Base-by-base conservation (phyloP, 2,113 vertebrate genomes). In the Coptodon rendalli region DNA sequence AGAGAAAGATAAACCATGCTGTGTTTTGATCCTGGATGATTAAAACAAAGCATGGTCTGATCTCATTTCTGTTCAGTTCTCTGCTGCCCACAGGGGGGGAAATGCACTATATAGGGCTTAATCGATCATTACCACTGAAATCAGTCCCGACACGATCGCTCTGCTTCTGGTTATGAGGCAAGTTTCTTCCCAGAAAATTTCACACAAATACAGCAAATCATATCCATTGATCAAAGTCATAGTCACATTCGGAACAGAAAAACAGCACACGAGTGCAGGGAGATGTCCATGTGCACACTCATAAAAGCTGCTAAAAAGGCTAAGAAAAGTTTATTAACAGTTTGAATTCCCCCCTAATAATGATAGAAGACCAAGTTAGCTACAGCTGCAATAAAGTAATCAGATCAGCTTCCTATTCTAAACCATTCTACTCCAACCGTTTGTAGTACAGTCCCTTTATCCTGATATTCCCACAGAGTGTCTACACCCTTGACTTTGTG, bases 201-300 rank as follows among this genome's bases (percentile, higher is more conserved):
- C 43, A 76, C 24, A 50, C 9, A 76, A 1, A 76, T 76, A 19
- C 27, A 78, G 16, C 4, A 19, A 0, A 2, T 50, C 4, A 12
- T 27, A 27, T 78, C 43, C 43, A n/a, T 1, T 31, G 16, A 19
- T 12, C 11, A 45, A 76, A 78, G 24, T 48, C 6, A 29, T 29
- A 31, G 43, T 31, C 71, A 3, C 16, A 50, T 50, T 9, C 50
- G 10, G 4, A 78, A 19, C 22, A 73, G 14, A 0, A 27, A 45
- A 24, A 63, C 31, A 36, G 9, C 38, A 71, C 0, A 27, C 0
- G 2, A 0, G 71, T 19, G 43, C 43, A 48, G 71, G 6, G 24
- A 48, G 6, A 50, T 19, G 16, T 50, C 40, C 43, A 12, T 50
- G 27, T 29, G 45, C 9, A 48, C 40, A 29, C 24, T 27, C 68